These are phyloP conservation scores for Arrhamphus sclerolepis DNA, from an alignment of 2,797 vertebrate species.

Conservation along the genomic window DNA sequence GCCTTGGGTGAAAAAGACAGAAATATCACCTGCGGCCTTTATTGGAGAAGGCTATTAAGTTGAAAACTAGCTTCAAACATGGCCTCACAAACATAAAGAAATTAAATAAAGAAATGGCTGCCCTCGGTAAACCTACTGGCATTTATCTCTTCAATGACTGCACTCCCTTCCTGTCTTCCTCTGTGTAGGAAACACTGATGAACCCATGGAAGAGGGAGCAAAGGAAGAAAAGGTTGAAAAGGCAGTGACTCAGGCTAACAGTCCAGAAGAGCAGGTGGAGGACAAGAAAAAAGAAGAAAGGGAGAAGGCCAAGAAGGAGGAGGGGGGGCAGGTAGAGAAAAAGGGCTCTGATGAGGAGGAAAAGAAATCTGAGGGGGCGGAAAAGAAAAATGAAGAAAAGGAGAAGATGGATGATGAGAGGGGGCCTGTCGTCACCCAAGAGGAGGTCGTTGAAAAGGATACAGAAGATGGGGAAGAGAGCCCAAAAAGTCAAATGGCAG, in stretches of 20 bases:
- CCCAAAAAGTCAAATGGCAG: constrained; percentile 52
- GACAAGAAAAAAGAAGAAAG: constrained; percentile 32
- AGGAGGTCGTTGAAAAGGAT: constrained; percentile 53
- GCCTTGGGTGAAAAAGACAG: constrained; percentile 29
- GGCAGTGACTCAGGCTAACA: constrained; percentile 39
- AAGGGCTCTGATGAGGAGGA: constrained; percentile 40
- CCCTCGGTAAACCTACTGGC: constrained; percentile 53
- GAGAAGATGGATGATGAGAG: constrained; percentile 56
- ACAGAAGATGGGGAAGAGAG: constrained; percentile 35
- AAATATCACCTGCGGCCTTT: constrained; percentile 56
- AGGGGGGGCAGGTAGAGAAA: constrained; percentile 37
- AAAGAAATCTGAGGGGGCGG: constrained; percentile 49
- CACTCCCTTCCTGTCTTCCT: constrained; percentile 40
- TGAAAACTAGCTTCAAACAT: constrained; percentile 52
- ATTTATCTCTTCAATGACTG: constrained; percentile 61
- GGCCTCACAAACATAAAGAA: constrained; percentile 15
- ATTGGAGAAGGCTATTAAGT: constrained; percentile 34
- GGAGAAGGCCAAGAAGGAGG: constrained; percentile 20
- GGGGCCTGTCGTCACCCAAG: constrained; percentile 20
- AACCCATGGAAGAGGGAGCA: constrained; percentile 70
- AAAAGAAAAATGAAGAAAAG: constrained; percentile 50
- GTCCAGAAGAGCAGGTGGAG: constrained; percentile 42
- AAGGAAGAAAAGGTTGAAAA: constrained; percentile 57
- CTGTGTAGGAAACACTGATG: constrained; percentile 45
- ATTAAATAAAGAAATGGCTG: constrained; percentile 16